A percentile compares a stretch with the other conserved stretches of the same genome.
Evolutionary conservation across 2,888 invertebrate species (phyloP).

Genomic region (Cephus rjabovi): DNA sequence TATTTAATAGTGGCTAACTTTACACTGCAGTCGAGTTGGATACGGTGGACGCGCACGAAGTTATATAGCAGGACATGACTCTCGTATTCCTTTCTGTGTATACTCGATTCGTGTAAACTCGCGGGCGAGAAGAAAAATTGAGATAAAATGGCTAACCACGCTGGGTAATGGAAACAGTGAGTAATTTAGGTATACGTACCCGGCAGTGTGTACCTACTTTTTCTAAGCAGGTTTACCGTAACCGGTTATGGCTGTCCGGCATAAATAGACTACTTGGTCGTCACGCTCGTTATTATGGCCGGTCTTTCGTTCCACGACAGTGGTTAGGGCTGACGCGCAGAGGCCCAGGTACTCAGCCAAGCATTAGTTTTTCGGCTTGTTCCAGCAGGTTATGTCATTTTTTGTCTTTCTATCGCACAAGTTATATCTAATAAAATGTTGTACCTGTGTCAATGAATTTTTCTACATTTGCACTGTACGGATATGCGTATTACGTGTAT

Average conservation of each 20-base stretch:
- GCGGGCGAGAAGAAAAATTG: background rate
- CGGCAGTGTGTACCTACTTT: background rate
- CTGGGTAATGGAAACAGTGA: background rate
- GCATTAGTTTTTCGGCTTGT: background rate
- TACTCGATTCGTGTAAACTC: background rate
- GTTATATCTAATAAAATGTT: background rate
- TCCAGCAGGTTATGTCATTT: background rate
- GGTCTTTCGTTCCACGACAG: background rate
- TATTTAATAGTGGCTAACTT: background rate
- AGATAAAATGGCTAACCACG: background rate
- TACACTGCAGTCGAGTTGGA: background rate
- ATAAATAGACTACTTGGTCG: background rate
- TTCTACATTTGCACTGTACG: background rate
- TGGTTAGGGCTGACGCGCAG: background rate
- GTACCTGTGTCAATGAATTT: background rate
- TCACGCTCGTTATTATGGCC: background rate
- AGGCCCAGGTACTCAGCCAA: background rate
- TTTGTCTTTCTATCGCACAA: background rate
- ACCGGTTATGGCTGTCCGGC: background rate
- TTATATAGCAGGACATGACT: background rate
- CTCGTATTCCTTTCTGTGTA: background rate
- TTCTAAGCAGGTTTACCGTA: background rate
- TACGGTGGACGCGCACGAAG: background rate
- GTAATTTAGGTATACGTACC: background rate
- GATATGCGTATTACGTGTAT: background rate